Base-by-base conservation (phyloP, 2,888 invertebrate genomes). In the Muscina levida region DNA sequence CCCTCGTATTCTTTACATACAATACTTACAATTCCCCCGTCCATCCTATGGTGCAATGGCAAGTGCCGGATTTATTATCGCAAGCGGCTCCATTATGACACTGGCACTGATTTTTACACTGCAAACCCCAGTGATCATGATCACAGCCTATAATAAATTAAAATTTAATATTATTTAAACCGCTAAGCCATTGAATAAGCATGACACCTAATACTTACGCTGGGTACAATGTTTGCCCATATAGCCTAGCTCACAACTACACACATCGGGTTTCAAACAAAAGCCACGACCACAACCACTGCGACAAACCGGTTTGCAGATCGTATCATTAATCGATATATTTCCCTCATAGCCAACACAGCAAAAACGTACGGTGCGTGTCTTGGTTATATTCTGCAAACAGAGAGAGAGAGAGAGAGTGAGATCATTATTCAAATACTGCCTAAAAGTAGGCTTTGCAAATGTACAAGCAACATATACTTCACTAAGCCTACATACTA, bases 341-440 rank as follows among this genome's bases (percentile, higher is more conserved):
- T 92, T 92, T 88, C 93, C 92, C 78, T 92, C 91, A 88, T 94
- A 96, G 39, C 96, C 96, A 73, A 94, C 92, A 86, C 96, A 96
- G 90, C 96, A 96, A 51, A 93, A 93, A 26, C 94, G 92, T 24
- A 95, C 93, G 37, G 92, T 93, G 66, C 93, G 93, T 6, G 92
- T 93, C 83, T 93, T 92, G 85, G 93, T 92, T 85, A 94, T 93
- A 74, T 93, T 93, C 96, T 96, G 90, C 24, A 92, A 91, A 66
- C 6, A 22, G 46, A 46, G 48, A 39, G n/a, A 48, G 4, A 48
- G 5, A 48, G n/a, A n/a, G n/a, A 24, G 11, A 62, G 39, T 57
- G 13, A 42, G 39, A 39, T 73, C 8, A 17, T 37, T 13, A 42
- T 24, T 19, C 3, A 8, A 31, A 42, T n/a, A n/a, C n/a, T n/a